These are phyloP conservation scores for Chrysochloris asiatica DNA, from an alignment of 2,113 vertebrate genomes.

Conservation along the genomic window DNA sequence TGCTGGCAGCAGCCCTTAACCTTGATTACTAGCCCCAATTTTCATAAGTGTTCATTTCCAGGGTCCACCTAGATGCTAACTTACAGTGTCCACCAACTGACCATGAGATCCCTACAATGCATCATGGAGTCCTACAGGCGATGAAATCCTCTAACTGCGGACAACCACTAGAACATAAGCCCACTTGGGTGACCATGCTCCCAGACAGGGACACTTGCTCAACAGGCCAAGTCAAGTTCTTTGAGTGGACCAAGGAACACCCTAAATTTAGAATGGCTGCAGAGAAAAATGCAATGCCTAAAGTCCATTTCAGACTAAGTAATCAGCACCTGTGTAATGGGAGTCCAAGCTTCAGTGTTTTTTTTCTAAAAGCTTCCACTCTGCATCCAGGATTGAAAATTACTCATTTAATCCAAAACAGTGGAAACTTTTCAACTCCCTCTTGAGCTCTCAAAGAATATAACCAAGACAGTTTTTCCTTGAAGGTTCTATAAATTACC, in stretches of 20 bases:
- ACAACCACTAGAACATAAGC: not conserved
- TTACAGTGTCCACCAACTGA: not conserved
- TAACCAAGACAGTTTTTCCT: not conserved
- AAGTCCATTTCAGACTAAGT: not conserved
- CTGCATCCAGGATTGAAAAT: not conserved
- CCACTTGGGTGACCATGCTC: no score
- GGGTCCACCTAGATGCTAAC: no score
- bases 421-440: not conserved
- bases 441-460: not conserved
- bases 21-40: not conserved
- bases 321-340: not conserved
- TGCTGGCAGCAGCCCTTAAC: not conserved
- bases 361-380: not conserved
- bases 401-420: not conserved
- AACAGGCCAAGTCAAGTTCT: not conserved
- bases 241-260: not conserved
- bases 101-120: not conserved
- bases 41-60: not conserved
- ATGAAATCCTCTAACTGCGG: not conserved
- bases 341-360: not conserved
- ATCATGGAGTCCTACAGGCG: not conserved
- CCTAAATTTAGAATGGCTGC: not conserved
- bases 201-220: not conserved
- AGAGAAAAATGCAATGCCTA: not conserved
- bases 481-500: not conserved